These are phyloP conservation scores for Pogoniulus pusillus DNA, from an alignment of 2,797 vertebrate species.

Conservation along the genomic window DNA sequence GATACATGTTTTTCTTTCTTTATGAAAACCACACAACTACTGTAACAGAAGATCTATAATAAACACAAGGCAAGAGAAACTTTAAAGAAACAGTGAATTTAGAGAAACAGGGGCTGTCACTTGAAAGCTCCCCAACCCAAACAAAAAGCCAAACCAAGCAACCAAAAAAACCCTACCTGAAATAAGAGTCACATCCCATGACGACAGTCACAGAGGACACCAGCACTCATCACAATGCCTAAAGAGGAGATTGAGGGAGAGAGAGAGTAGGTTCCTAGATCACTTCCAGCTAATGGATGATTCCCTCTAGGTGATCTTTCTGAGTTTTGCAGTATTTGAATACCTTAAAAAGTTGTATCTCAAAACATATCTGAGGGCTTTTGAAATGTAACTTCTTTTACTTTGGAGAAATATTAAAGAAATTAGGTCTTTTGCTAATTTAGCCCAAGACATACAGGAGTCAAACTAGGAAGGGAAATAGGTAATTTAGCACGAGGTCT, in stretches of 20 bases:
- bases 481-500: background rate
- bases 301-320: background rate
- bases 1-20: too few species aligned
- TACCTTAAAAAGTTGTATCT: background rate
- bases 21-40: too few species aligned
- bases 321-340: background rate
- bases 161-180: background rate
- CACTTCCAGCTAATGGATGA: background rate
- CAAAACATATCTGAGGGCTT: background rate
- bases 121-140: background rate
- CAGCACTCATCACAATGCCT: background rate
- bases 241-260: background rate
- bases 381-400: background rate
- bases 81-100: background rate
- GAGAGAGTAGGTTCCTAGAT: background rate
- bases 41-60: too few species aligned
- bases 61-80: background rate
- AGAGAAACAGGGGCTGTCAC: background rate
- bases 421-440: background rate
- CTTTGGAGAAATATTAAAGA: background rate
- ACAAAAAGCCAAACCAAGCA: background rate
- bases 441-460: background rate
- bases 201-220: background rate
- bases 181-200: background rate
- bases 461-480: background rate